Conservation (phyloP, 2,888 invertebrate species). For the Nomada flava region DNA sequence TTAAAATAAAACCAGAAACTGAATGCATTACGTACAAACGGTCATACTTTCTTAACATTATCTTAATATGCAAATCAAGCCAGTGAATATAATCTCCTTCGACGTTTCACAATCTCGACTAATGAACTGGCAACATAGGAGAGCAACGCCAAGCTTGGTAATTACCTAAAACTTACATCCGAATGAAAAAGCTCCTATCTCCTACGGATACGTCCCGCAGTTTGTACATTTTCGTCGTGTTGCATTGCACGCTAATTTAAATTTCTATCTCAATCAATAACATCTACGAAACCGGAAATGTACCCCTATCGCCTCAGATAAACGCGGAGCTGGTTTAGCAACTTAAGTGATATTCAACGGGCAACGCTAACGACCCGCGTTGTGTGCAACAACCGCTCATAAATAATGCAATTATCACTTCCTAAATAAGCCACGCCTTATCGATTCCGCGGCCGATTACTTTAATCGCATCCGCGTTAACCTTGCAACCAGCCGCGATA, state of each 20-base stretch:
- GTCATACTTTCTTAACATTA: too few species aligned
- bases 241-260: not conserved
- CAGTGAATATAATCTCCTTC: too few species aligned
- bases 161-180: not conserved
- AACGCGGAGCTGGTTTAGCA: constrained; percentile 48
- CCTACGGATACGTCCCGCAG: not conserved
- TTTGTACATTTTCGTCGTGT: not conserved
- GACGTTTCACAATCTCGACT: too few species aligned
- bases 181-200: not conserved
- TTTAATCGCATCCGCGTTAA: constrained; percentile 50
- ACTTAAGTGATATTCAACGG: constrained; percentile 45
- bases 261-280: constrained; percentile 33
- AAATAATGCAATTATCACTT: constrained; percentile 55
- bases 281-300: constrained; percentile 19
- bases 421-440: constrained; percentile 53
- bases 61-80: too few species aligned
- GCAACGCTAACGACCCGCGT: constrained; percentile 34
- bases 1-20: too few species aligned
- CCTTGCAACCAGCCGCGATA: constrained; percentile 44
- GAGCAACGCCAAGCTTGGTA: too few species aligned
- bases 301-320: constrained; percentile 29
- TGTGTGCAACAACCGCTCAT: constrained; percentile 26
- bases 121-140: too few species aligned
- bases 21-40: too few species aligned
- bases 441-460: constrained; percentile 51